These are phyloP conservation scores for Anthopleura sola DNA, from an alignment of 64 coral and sea anemone genomes.

Conservation along the genomic window DNA sequence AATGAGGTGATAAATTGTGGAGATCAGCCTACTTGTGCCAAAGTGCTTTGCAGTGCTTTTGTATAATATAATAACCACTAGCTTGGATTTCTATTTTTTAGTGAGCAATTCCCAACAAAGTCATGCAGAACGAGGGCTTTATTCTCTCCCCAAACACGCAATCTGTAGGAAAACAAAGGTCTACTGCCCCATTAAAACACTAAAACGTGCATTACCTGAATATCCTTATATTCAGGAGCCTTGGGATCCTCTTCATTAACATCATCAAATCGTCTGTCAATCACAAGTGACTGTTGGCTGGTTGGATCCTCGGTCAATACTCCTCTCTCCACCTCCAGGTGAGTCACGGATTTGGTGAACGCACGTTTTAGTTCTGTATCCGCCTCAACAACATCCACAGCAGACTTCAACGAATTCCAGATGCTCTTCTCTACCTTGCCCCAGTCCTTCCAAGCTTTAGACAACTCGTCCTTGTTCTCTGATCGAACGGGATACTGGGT, in stretches of 20 bases:
- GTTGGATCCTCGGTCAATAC: constrained; percentile 22
- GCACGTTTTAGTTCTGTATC: constrained; percentile 30
- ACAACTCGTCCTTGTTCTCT: constrained; percentile 8
- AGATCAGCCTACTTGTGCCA: too few relatives aligned
- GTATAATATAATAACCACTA: too few relatives aligned
- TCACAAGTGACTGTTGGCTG: constrained; percentile 25
- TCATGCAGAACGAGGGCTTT: background rate
- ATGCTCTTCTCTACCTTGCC: constrained; percentile 25
- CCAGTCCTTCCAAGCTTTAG: constrained; percentile 42
- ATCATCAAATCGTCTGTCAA: constrained; percentile 50
- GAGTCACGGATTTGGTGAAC: constrained; percentile 42
- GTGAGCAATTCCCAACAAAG: too few relatives aligned
- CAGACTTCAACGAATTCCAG: constrained; percentile 25
- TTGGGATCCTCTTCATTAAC: constrained; percentile 27
- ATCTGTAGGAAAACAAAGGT: background rate
- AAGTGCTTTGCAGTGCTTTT: too few relatives aligned
- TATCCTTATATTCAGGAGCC: constrained; percentile 28
- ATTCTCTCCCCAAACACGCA: background rate
- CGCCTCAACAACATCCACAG: constrained; percentile 16
- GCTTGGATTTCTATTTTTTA: too few relatives aligned
- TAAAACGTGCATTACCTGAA: constrained; percentile 45
- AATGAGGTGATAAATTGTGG: too few relatives aligned
- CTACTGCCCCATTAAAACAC: background rate
- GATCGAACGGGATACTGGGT: constrained; percentile 42
- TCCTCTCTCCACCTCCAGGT: constrained; percentile 48